A percentile compares a stretch with the other conserved stretches of the same genome.
phyloP scores from a whole-genome alignment of 2,113 vertebrate species.

The Sinosuthora webbiana region DNA sequence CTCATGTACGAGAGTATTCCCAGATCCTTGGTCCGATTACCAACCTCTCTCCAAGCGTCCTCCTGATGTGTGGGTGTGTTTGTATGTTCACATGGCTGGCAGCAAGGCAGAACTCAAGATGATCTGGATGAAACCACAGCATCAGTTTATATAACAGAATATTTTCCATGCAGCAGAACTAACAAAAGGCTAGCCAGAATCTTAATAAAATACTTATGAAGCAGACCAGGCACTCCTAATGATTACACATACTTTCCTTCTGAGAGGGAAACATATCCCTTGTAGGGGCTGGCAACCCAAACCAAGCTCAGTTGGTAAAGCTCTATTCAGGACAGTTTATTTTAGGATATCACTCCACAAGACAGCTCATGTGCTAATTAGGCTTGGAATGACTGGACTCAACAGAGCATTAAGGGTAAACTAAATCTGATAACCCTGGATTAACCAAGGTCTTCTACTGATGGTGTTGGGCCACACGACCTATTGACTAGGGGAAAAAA shows the following conservation, averaged over 20 bases:
- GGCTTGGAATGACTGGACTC: slow-evolving; percentile 30
- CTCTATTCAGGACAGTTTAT: slow-evolving; percentile 29
- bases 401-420: slow-evolving; percentile 38
- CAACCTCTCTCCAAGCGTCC: neutral
- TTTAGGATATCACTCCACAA: slow-evolving; percentile 14
- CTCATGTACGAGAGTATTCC: neutral
- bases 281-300: neutral
- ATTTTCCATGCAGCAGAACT: slow-evolving; percentile 43
- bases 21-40: neutral
- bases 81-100: neutral
- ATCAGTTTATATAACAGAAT: slow-evolving; percentile 25
- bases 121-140: neutral
- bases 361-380: slow-evolving; percentile 48
- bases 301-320: neutral
- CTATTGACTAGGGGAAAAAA: neutral
- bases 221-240: slow-evolving; percentile 16
- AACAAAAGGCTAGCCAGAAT: slow-evolving; percentile 37
- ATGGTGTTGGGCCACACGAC: neutral
- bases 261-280: neutral
- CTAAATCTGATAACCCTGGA: slow-evolving; percentile 51
- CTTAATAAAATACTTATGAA: slow-evolving; percentile 53
- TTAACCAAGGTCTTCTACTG: slow-evolving; percentile 29
- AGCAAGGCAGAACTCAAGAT: neutral
- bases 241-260: slow-evolving; percentile 39
- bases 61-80: neutral